Conservation (phyloP, 2,113 vertebrate genomes). For the Python bivittatus region DNA sequence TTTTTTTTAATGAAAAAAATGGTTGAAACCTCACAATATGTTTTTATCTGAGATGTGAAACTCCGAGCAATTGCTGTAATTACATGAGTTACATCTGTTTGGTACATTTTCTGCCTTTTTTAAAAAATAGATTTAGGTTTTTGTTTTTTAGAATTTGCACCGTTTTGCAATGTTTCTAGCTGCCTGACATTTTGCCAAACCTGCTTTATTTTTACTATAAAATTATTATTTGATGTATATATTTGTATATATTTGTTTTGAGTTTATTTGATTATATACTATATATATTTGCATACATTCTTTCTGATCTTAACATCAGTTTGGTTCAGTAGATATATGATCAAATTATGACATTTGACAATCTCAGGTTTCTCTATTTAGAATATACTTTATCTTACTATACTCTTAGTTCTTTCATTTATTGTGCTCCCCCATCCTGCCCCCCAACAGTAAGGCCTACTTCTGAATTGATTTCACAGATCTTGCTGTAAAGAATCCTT, state of each 20-base stretch:
- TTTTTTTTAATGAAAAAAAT: background rate
- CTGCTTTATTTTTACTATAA: background rate
- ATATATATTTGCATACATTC: background rate
- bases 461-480: background rate
- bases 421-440: background rate
- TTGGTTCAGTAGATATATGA: background rate
- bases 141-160: background rate
- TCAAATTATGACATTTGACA: background rate
- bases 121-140: background rate
- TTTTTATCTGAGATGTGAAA: background rate
- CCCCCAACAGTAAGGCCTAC: background rate
- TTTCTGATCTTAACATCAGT: background rate
- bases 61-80: background rate
- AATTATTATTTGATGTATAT: background rate
- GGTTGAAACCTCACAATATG: background rate
- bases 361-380: background rate
- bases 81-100: background rate
- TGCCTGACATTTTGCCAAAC: background rate
- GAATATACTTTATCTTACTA: background rate
- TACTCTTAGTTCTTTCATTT: background rate
- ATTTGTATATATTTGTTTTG: background rate
- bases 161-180: background rate
- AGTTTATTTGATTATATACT: background rate
- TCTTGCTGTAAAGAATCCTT: background rate
- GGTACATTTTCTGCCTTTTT: background rate